Percentiles rank a stretch among this genome's conserved stretches.
Conservation (phyloP, 2,113 vertebrate genomes). For the Caracal caracal region DNA sequence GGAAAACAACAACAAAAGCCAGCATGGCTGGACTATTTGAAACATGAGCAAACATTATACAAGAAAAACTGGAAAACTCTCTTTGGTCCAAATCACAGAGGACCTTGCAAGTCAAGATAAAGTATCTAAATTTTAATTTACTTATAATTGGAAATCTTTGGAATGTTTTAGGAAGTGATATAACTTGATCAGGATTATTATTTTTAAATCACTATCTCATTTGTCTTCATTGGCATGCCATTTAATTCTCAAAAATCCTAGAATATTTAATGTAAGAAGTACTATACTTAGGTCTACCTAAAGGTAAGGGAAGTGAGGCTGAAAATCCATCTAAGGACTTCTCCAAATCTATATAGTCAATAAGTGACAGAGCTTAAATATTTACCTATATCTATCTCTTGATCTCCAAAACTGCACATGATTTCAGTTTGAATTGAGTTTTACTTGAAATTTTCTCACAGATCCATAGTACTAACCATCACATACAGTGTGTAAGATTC, state of each 20-base stretch:
- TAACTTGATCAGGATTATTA: not conserved
- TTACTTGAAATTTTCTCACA: not conserved
- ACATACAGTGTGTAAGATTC: not conserved
- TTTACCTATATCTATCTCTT: not conserved
- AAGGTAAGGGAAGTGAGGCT: not conserved
- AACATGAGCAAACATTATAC: not conserved
- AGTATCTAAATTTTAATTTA: not conserved
- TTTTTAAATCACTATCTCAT: not conserved
- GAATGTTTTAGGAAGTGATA: not conserved
- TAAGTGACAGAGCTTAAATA: not conserved
- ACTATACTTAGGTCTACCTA: not conserved
- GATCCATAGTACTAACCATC: not conserved
- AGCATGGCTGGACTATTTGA: not conserved
- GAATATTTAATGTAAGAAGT: not conserved
- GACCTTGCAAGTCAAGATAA: not conserved
- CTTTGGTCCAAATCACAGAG: not conserved
- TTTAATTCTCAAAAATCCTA: not conserved
- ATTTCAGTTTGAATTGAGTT: not conserved
- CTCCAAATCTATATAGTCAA: not conserved
- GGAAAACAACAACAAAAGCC: not conserved
- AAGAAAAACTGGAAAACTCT: not conserved
- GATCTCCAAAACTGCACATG: not conserved
- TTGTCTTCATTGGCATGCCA: not conserved
- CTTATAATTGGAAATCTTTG: not conserved
- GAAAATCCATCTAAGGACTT: not conserved